These are phyloP conservation scores for Etia nguti DNA, from an alignment of 2,113 vertebrate species.

Conservation along the genomic window DNA sequence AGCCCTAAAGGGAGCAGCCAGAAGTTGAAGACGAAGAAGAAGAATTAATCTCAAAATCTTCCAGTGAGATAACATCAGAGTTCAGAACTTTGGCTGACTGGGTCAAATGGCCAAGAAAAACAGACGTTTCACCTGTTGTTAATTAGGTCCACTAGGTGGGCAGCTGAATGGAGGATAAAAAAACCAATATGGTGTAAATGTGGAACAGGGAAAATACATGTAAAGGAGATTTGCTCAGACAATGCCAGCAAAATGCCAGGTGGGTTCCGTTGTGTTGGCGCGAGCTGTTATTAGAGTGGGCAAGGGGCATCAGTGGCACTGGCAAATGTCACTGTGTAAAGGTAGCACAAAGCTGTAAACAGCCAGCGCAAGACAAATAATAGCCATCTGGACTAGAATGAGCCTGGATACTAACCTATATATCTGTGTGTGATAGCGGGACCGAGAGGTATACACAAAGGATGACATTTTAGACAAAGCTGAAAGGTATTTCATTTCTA, in stretches of 20 bases:
- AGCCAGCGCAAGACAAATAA: conserved; percentile 22
- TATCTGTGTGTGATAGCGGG: not conserved
- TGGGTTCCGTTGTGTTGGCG: conserved; percentile 40
- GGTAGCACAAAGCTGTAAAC: conserved; percentile 35
- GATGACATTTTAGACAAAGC: conserved; percentile 15
- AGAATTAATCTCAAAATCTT: not conserved
- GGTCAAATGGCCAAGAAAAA: not conserved
- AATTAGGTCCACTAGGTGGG: not conserved
- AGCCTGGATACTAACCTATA: not conserved
- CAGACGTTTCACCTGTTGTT: conserved; percentile 20
- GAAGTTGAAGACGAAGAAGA: not conserved
- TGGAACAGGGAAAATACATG: conserved; percentile 9
- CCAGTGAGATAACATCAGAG: not conserved
- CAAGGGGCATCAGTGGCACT: conserved; percentile 5
- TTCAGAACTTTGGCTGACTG: not conserved
- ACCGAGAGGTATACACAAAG: not conserved
- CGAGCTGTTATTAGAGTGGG: conserved; percentile 34
- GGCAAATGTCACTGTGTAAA: conserved; percentile 55
- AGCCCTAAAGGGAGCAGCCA: not conserved
- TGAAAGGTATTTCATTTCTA: not conserved
- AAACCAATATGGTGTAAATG: conserved; percentile 1
- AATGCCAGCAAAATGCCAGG: conserved; percentile 47
- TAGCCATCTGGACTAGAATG: conserved; percentile 18
- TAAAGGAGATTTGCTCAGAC: conserved; percentile 3
- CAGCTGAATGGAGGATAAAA: not conserved